phyloP scores from a whole-genome alignment of 2,888 invertebrate genomes.

The Diaprepes abbreviatus region DNA sequence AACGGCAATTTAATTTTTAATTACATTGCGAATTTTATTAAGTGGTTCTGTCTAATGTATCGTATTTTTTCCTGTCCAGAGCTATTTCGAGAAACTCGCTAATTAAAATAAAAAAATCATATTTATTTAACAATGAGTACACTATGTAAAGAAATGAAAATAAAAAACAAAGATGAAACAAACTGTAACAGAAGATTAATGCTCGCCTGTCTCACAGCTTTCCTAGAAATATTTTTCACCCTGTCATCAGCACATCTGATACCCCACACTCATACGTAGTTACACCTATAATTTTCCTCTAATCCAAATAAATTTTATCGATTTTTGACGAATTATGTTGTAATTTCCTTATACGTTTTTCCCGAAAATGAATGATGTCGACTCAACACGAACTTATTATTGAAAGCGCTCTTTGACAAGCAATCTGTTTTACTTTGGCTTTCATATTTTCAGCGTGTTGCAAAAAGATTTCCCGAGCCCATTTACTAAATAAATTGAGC shows the following conservation, averaged over 20 bases:
- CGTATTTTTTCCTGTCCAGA: too few relatives aligned
- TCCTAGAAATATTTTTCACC: conserved; percentile 45
- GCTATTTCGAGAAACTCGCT: too few relatives aligned
- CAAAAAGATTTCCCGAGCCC: conserved; percentile 45
- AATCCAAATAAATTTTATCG: conserved; percentile 62
- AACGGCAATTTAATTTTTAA: too few relatives aligned
- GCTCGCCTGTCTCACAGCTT: conserved; percentile 43
- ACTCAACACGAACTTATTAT: conserved; percentile 68
- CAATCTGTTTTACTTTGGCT: conserved; percentile 65
- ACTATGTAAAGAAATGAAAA: conserved; percentile 15
- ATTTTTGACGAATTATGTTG: conserved; percentile 63
- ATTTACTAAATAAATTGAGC: conserved; percentile 46
- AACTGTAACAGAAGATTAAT: conserved; percentile 44
- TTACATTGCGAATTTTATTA: too few relatives aligned
- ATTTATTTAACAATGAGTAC: background rate
- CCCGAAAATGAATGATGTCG: conserved; percentile 67
- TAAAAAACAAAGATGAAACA: conserved; percentile 43
- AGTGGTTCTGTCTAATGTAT: too few relatives aligned
- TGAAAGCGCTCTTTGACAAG: conserved; percentile 66
- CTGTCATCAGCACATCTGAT: conserved; percentile 34
- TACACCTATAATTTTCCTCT: conserved; percentile 62
- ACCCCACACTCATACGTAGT: conserved; percentile 50
- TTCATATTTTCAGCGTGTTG: conserved; percentile 48
- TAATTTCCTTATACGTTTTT: conserved; percentile 66
- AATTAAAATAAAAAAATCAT: background rate